phyloP scores from a whole-genome alignment of 64 coral and sea anemone genomes.

The Montipora capricornis region DNA sequence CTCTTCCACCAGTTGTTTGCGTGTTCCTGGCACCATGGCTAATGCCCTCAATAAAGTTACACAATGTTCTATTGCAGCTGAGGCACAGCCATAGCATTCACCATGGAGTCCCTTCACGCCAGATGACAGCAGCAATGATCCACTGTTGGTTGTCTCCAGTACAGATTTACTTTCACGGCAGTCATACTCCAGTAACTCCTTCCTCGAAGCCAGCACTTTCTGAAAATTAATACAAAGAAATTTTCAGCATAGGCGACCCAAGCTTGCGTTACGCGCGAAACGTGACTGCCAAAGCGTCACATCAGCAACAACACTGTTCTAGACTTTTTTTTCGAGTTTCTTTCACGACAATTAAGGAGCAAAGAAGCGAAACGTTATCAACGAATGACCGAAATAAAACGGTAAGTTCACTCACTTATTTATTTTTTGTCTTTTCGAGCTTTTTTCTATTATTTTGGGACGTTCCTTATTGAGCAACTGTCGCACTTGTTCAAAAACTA shows the following conservation, averaged over 20 bases:
- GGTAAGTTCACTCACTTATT: too few relatives aligned
- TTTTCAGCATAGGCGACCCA: neutral
- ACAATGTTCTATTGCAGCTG: constrained; percentile 97
- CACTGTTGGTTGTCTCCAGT: constrained; percentile 41
- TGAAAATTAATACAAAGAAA: neutral
- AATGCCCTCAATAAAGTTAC: constrained; percentile 93
- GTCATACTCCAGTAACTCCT: constrained; percentile 95
- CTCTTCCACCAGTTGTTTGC: constrained; percentile 93
- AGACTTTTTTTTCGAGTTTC: too few relatives aligned
- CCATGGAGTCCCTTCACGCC: constrained; percentile 76
- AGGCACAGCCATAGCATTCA: constrained; percentile 93
- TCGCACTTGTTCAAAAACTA: too few relatives aligned
- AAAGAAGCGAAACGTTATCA: too few relatives aligned
- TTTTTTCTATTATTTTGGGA: too few relatives aligned
- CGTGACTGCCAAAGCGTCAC: too few relatives aligned
- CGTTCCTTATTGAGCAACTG: too few relatives aligned
- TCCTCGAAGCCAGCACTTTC: constrained; percentile 98
- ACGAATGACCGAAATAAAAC: too few relatives aligned
- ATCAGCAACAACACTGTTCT: too few relatives aligned
- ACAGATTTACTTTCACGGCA: constrained; percentile 79
- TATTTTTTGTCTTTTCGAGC: too few relatives aligned
- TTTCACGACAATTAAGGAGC: too few relatives aligned
- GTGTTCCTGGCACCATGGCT: constrained; percentile 90
- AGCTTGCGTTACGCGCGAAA: too few relatives aligned
- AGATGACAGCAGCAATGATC: constrained; percentile 70